These are phyloP conservation scores for Colostygia pectinataria DNA, from an alignment of 2,888 invertebrate genomes.

Conservation along the genomic window DNA sequence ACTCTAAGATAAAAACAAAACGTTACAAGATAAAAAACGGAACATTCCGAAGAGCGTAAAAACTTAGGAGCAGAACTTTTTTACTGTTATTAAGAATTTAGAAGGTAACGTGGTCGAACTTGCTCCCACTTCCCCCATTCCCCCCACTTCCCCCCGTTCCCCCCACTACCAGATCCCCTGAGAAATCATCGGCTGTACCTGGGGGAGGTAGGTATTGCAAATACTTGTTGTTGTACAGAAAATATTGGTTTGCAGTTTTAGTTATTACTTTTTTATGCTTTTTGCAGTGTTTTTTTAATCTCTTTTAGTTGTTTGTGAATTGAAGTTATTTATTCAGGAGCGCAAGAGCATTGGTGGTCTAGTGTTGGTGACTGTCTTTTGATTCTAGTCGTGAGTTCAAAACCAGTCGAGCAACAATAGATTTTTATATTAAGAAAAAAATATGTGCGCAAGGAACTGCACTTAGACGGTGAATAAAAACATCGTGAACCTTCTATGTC, in stretches of 20 bases:
- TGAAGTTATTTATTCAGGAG: no score
- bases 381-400: no score
- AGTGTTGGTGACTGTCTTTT: no score
- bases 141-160: no score
- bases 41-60: slow-evolving; percentile 22
- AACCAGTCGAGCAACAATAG: no score
- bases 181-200: slow-evolving; percentile 49
- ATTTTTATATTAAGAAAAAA: no score
- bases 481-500: no score
- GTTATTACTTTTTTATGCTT: slow-evolving; percentile 6
- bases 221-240: slow-evolving; percentile 27
- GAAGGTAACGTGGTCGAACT: slow-evolving; percentile 48
- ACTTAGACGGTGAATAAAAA: no score
- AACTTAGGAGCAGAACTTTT: slow-evolving; percentile 38
- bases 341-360: no score
- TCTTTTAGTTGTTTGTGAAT: no score
- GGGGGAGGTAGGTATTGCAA: slow-evolving; percentile 39
- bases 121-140: slow-evolving; percentile 9
- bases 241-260: slow-evolving; percentile 21
- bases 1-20: slow-evolving; percentile 1
- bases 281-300: no score
- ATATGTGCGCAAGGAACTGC: no score
- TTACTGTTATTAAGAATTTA: slow-evolving; percentile 57
- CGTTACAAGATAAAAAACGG: slow-evolving; percentile 7
- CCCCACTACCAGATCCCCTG: slow-evolving; percentile 37